Evolutionary conservation across 2,113 vertebrate genomes (phyloP).

Genomic region (Oreochromis spilurus): DNA sequence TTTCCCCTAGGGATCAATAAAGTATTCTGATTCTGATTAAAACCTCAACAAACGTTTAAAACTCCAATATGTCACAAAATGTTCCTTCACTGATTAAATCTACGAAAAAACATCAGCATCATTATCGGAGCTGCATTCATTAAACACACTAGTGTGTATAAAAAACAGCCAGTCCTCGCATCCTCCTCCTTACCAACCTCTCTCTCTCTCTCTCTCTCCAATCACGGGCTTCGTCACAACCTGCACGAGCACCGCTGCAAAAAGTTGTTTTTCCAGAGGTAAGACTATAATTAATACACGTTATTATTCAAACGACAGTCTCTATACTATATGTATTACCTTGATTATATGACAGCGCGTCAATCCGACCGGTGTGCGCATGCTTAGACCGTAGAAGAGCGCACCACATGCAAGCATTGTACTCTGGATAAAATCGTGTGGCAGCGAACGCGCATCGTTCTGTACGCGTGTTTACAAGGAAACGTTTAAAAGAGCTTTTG

Average conservation of each 20-base stretch:
- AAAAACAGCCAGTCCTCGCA: neutral
- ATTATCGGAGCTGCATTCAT: neutral
- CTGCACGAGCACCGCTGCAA: neutral
- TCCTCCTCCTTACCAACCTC: neutral
- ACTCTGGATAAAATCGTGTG: neutral
- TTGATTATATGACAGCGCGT: neutral
- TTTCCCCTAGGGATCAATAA: too few relatives aligned
- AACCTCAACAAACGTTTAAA: fast-evolving
- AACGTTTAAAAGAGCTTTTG: neutral
- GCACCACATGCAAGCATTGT: neutral
- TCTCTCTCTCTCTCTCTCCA: fast-evolving
- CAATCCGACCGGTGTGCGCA: neutral
- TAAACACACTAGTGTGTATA: neutral
- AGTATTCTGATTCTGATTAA: too few relatives aligned
- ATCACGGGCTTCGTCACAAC: neutral
- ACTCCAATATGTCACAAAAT: neutral
- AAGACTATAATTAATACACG: neutral
- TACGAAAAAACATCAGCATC: neutral
- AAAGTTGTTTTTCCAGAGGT: slow-evolving; percentile 1
- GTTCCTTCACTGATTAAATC: neutral
- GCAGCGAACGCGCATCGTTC: neutral
- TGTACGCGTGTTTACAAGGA: neutral
- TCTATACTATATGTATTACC: fast-evolving
- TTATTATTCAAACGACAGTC: neutral
- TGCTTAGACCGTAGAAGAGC: neutral